Conservation (phyloP, 2,888 invertebrate genomes). For the Phaonia tiefii region DNA sequence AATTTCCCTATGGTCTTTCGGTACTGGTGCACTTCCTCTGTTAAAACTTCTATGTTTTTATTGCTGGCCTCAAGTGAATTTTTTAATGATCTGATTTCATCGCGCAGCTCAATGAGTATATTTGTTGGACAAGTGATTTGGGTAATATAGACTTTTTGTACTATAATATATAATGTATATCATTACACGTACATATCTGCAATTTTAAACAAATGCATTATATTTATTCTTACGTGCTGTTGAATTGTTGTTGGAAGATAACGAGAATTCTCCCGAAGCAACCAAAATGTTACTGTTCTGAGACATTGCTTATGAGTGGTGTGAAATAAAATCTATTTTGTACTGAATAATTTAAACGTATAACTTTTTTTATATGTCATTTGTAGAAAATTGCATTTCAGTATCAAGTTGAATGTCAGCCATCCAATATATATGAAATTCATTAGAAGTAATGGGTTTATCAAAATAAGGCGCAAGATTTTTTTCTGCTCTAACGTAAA, state of each 20-base stretch:
- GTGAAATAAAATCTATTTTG: conserved; percentile 33
- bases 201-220: neutral
- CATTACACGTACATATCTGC: neutral
- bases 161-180: conserved; percentile 8
- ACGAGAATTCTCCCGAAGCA: conserved; percentile 28
- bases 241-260: conserved; percentile 37
- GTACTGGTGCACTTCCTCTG: conserved; percentile 5
- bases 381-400: conserved; percentile 52
- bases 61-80: conserved; percentile 8
- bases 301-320: too few relatives aligned
- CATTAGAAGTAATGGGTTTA: conserved; percentile 51
- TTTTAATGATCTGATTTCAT: conserved; percentile 38
- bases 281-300: conserved; percentile 12
- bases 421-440: too few relatives aligned
- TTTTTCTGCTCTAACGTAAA: conserved; percentile 2
- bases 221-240: conserved; percentile 45
- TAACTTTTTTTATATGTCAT: conserved; percentile 49
- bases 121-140: conserved; percentile 13
- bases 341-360: conserved; percentile 28
- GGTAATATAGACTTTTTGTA: conserved; percentile 31
- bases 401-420: conserved; percentile 35
- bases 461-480: conserved; percentile 36
- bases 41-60: neutral
- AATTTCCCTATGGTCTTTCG: conserved; percentile 25
- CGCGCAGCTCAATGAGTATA: conserved; percentile 33